These are phyloP conservation scores for Pantala flavescens DNA, from an alignment of 1,140 invertebrate genomes.

Conservation along the genomic window DNA sequence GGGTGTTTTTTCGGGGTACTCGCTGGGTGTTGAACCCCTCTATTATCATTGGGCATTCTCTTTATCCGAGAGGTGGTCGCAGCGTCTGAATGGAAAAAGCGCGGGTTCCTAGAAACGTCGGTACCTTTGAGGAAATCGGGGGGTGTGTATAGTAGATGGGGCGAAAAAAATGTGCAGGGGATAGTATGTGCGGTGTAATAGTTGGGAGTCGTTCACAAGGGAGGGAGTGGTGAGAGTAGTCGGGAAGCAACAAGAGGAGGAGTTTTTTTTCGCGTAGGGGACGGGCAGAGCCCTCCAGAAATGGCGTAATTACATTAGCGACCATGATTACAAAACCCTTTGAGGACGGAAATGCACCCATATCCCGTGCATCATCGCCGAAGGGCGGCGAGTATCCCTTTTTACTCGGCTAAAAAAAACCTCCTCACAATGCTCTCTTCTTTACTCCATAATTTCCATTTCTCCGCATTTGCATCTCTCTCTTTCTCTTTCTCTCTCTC, in stretches of 20 bases:
- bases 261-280: background rate
- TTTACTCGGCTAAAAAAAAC: background rate
- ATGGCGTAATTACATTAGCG: slow-evolving; percentile 24
- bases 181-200: background rate
- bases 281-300: slow-evolving; percentile 17
- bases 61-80: background rate
- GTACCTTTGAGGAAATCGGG: background rate
- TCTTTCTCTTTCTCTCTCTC: slow-evolving; percentile 17
- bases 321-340: slow-evolving; percentile 24
- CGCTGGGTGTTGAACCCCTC: background rate
- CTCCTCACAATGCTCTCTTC: background rate
- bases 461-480: slow-evolving; percentile 2
- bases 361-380: slow-evolving; percentile 21
- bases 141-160: background rate
- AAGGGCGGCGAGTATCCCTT: background rate
- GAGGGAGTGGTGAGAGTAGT: background rate
- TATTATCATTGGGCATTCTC: background rate
- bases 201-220: background rate
- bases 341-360: slow-evolving; percentile 23
- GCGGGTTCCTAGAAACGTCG: no score
- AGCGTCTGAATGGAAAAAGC: background rate
- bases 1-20: background rate
- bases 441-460: background rate
- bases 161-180: background rate
- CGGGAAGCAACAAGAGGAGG: background rate